Conservation (phyloP, 1,140 invertebrate genomes). For the Carposina sasakii region DNA sequence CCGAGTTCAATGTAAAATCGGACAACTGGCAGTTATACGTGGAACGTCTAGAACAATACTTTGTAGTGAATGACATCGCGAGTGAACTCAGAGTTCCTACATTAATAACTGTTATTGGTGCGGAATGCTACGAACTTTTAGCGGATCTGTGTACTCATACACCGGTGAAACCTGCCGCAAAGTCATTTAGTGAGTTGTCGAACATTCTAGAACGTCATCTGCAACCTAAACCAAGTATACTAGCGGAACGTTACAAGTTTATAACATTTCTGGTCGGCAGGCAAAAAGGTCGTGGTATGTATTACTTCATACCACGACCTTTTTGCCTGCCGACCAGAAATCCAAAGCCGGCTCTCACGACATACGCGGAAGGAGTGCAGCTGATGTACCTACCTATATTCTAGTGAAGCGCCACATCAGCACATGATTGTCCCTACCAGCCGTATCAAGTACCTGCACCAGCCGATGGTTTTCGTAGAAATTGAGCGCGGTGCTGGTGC, state of each 20-base stretch:
- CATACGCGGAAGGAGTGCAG: too few species aligned
- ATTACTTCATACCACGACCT: too few species aligned
- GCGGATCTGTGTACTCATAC: conserved; percentile 9
- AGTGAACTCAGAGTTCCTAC: background rate
- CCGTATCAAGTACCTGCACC: too few species aligned
- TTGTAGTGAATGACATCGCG: background rate
- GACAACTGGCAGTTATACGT: conserved; percentile 1
- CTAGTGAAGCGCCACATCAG: too few species aligned
- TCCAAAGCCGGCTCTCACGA: too few species aligned
- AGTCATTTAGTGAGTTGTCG: background rate
- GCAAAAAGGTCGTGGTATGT: too few species aligned
- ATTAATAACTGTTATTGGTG: conserved; percentile 23
- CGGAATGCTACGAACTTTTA: conserved; percentile 7
- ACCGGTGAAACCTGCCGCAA: background rate
- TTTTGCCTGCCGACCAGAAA: too few species aligned
- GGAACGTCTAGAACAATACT: conserved; percentile 3
- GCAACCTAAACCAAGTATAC: conserved; percentile 5
- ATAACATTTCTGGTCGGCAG: too few species aligned
- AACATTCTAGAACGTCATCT: conserved; percentile 3
- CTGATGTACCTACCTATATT: too few species aligned
- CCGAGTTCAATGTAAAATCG: background rate
- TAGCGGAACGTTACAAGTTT: conserved; percentile 7
- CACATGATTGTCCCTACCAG: conserved; percentile 21
- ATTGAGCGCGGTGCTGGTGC: conserved; percentile 14
- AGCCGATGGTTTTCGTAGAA: conserved; percentile 28